A percentile compares a stretch with the other conserved stretches of the same genome.
phyloP scores from a whole-genome alignment of 2,888 invertebrate genomes.

The Lampropteryx suffumata region DNA sequence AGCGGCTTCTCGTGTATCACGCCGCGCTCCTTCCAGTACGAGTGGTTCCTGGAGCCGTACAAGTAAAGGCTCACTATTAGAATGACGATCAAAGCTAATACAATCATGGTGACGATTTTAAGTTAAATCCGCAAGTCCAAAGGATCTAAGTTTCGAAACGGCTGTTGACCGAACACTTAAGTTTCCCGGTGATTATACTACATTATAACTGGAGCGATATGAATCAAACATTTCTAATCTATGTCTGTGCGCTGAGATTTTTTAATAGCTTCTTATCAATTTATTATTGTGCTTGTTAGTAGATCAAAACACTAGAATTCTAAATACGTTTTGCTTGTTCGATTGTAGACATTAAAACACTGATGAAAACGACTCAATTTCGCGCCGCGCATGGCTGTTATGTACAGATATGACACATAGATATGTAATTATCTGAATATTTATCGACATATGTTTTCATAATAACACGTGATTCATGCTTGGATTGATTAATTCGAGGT shows the following conservation, averaged over 20 bases:
- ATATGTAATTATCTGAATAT: not conserved
- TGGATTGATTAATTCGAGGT: too few relatives aligned
- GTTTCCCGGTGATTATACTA: conserved; percentile 5
- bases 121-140: not conserved
- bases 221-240: conserved; percentile 14
- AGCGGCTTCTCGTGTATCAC: conserved; percentile 55
- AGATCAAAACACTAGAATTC: not conserved
- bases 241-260: conserved; percentile 2
- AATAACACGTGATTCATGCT: too few relatives aligned
- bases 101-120: conserved; percentile 24
- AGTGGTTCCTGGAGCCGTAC: conserved; percentile 48
- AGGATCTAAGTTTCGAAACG: not conserved
- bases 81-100: conserved; percentile 21
- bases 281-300: not conserved
- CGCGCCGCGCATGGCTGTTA: not conserved
- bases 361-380: not conserved
- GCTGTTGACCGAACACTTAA: conserved; percentile 10
- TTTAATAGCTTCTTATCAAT: not conserved
- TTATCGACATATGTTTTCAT: too few relatives aligned
- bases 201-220: conserved; percentile 13
- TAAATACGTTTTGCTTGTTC: not conserved
- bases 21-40: conserved; percentile 53
- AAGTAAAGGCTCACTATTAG: conserved; percentile 43
- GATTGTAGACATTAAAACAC: not conserved
- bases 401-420: not conserved